Conservation (phyloP, 2,888 invertebrate genomes). For the Mactromeris polynyma region DNA sequence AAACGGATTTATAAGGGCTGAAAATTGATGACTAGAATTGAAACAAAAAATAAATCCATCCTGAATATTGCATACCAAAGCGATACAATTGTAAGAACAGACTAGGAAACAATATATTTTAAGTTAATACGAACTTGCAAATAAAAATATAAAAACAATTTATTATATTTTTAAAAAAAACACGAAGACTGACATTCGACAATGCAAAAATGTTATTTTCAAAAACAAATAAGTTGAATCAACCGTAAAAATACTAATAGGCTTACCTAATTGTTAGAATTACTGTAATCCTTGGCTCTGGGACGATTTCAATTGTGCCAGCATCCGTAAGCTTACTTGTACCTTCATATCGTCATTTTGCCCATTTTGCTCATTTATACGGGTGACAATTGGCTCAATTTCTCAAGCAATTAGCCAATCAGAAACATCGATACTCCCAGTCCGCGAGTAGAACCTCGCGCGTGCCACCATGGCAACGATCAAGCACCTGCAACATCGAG, state of each 20-base stretch:
- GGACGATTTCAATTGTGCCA: constrained; percentile 40
- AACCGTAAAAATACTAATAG: constrained; percentile 16
- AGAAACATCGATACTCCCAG: constrained; percentile 55
- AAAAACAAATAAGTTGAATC: not conserved
- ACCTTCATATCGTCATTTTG: constrained; percentile 50
- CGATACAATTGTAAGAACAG: too few relatives aligned
- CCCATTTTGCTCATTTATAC: constrained; percentile 68
- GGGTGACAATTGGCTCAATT: constrained; percentile 69
- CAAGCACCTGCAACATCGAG: constrained; percentile 48
- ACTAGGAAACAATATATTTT: not conserved
- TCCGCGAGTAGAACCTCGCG: constrained; percentile 41
- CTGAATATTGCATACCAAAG: too few relatives aligned
- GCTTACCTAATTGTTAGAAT: constrained; percentile 37
- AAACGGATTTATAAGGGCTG: too few relatives aligned
- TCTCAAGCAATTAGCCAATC: constrained; percentile 66
- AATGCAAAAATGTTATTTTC: not conserved
- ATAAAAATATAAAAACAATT: not conserved
- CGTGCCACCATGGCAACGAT: constrained; percentile 43
- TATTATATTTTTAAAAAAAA: not conserved
- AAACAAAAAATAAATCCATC: too few relatives aligned
- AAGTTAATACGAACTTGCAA: not conserved
- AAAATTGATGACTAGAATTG: too few relatives aligned
- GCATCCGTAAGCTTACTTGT: constrained; percentile 54
- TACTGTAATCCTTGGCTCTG: constrained; percentile 25
- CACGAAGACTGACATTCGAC: not conserved